These are phyloP conservation scores for Spea hammondii DNA, from an alignment of 2,797 vertebrate species.

Conservation along the genomic window DNA sequence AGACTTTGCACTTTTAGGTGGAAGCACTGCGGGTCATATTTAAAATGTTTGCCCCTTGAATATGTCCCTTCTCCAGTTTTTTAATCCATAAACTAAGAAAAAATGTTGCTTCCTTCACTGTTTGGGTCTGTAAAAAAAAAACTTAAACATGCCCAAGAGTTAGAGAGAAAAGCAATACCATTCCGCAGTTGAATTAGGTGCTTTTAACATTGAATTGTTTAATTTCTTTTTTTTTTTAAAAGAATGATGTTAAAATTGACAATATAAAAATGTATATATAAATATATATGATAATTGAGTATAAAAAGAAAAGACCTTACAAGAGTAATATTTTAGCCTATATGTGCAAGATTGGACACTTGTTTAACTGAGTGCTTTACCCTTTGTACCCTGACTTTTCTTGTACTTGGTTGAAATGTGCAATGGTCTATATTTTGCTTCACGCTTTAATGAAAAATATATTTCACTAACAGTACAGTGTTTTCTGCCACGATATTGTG, in stretches of 20 bases:
- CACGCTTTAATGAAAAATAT: conserved; percentile 70
- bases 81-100: neutral
- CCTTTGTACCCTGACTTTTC: conserved; percentile 68
- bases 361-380: conserved; percentile 62
- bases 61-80: conserved; percentile 8
- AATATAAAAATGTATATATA: conserved; percentile 46
- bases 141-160: neutral
- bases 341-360: conserved; percentile 43
- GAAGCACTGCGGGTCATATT: conserved; percentile 46
- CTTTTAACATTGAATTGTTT: conserved; percentile 18
- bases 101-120: conserved; percentile 2
- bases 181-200: conserved; percentile 1
- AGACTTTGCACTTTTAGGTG: conserved; percentile 52
- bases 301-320: conserved; percentile 49
- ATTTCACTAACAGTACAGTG: conserved; percentile 66
- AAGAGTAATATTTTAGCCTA: conserved; percentile 49
- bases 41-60: conserved; percentile 31
- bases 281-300: conserved; percentile 50
- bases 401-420: conserved; percentile 86
- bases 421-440: conserved; percentile 91
- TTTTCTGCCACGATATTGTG: conserved; percentile 58
- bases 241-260: neutral
- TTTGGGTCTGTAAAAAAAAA: neutral
- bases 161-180: neutral
- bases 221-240: conserved; percentile 22